Evolutionary conservation across 2,888 invertebrate genomes (phyloP), one percentile per base, ranked within the genome.

Genomic region (Hemaris fuciformis): DNA sequence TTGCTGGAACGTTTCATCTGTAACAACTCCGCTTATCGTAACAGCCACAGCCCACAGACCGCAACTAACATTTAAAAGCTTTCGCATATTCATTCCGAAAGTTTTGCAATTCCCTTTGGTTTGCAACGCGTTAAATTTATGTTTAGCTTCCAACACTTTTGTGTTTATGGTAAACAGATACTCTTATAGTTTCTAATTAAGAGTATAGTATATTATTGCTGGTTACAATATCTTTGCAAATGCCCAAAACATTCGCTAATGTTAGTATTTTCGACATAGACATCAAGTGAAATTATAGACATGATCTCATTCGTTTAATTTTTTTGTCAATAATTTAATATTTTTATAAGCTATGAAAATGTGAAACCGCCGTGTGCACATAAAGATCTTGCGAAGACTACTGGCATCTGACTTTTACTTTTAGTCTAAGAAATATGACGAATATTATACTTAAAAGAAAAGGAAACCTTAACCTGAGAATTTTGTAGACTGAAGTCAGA

Each of bases 81-180:
- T 76, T 80, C 80, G 79, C 79, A 79, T 83, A 86, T 87, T 87
- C 81, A 84, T 87, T 84, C 63, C 63, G 67, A 80, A 88, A 89
- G 78, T 87, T 88, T 84, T 72, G 78, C 81, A 85, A 87, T 84
- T 81, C 80, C 79, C 78, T 83, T 82, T 79, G 79, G 79, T 83
- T 83, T 77, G 74, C 76, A 77, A 72, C 72, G 73, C 73, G 76
- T 74, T 71, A 75, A 84, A 82, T 81, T 82, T 81, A 78, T 76
- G 76, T 78, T 75, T 75, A 81, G 74, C 70, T 71, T 73, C 76
- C 73, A 70, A 70, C 72, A 74, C 69, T 67, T 72, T 66, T 62
- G 43, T 43, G 23, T 43, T 60, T 56, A 61, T 42, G 41, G 42
- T 60, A 27, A 31, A 27, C 56, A 43, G n/a, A 22, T 25, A 46